These are phyloP conservation scores for Ceryle rudis DNA, from an alignment of 2,797 vertebrate species.

Conservation along the genomic window DNA sequence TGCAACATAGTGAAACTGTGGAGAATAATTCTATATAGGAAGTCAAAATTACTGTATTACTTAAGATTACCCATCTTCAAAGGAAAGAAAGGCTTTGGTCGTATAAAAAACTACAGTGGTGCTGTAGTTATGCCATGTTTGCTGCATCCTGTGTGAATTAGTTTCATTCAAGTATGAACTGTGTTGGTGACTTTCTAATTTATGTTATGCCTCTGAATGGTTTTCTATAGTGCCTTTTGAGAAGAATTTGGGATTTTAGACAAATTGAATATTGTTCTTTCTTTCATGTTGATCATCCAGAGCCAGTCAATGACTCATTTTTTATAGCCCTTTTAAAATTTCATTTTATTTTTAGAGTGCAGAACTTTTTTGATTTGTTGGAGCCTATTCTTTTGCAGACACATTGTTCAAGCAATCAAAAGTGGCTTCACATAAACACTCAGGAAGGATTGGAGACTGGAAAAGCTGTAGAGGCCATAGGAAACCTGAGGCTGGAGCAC, in stretches of 20 bases:
- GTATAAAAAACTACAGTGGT: background rate
- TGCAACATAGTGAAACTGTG: background rate
- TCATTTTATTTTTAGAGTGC: conserved; percentile 29
- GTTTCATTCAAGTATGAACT: conserved; percentile 52
- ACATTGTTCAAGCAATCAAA: conserved; percentile 3
- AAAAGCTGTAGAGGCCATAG: background rate
- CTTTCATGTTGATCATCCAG: conserved; percentile 59
- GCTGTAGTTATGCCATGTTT: background rate
- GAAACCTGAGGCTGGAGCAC: background rate
- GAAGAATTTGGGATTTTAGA: conserved; percentile 29
- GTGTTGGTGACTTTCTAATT: conserved; percentile 45
- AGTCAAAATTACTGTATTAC: background rate
- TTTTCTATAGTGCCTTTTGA: conserved; percentile 50
- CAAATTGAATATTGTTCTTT: conserved; percentile 34
- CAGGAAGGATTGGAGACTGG: conserved; percentile 15
- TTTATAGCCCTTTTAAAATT: conserved; percentile 38
- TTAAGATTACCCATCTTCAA: conserved; percentile 63
- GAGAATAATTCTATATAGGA: conserved; percentile 16
- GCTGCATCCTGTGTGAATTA: conserved; percentile 24
- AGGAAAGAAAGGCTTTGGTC: conserved; percentile 39
- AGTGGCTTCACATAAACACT: conserved; percentile 1
- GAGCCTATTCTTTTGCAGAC: background rate
- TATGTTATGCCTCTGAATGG: background rate
- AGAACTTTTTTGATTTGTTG: background rate
- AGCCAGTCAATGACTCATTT: conserved; percentile 34